These are phyloP conservation scores for Rhynchonycteris naso DNA, from an alignment of 2,797 vertebrate species.

Conservation along the genomic window DNA sequence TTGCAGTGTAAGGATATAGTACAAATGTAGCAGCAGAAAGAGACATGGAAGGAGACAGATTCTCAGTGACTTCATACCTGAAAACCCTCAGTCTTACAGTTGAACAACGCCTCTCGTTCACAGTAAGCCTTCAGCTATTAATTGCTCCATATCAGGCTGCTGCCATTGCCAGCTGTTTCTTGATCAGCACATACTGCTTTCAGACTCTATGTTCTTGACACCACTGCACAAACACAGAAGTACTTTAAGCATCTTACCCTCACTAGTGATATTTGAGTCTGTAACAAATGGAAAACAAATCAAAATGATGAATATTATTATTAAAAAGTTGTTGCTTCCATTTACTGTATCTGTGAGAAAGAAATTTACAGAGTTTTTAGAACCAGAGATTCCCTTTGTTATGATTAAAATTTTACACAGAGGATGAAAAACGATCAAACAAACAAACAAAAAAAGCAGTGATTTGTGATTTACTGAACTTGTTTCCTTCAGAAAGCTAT, in stretches of 20 bases:
- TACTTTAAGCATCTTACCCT: neutral
- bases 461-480: slow-evolving; percentile 5
- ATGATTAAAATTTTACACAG: neutral
- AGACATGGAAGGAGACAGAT: neutral
- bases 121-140: slow-evolving; percentile 2
- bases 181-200: neutral
- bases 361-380: neutral
- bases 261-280: neutral
- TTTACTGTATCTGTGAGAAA: neutral
- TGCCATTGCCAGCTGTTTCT: neutral
- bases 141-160: neutral
- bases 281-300: neutral
- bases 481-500: neutral
- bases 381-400: neutral
- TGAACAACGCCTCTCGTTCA: neutral
- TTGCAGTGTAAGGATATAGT: neutral
- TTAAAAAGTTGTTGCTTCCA: neutral
- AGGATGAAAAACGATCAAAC: too few relatives aligned
- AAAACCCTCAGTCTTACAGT: neutral
- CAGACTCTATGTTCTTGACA: neutral
- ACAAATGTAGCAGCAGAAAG: neutral
- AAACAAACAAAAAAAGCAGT: slow-evolving; percentile 40
- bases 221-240: neutral
- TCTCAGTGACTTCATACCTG: neutral
- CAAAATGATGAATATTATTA: neutral